These are phyloP conservation scores for Cyclina sinensis DNA, from an alignment of 1,140 invertebrate genomes.

Conservation along the genomic window DNA sequence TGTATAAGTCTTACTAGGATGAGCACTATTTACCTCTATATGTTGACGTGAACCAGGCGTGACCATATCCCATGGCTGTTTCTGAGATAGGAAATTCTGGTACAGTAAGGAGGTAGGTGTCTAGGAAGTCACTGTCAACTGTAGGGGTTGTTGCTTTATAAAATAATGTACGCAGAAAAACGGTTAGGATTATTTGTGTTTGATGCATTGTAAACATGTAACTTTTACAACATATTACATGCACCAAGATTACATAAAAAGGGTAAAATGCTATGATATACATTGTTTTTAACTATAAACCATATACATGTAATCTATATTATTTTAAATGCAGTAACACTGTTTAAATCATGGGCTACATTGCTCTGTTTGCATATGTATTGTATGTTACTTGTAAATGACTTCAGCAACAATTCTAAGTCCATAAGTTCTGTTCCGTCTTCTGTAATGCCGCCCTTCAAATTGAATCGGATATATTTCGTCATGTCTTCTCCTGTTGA, in stretches of 20 bases:
- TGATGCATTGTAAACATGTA: too few species aligned
- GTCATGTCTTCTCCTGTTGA: conserved; percentile 47
- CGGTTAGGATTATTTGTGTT: too few species aligned
- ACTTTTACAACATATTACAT: too few species aligned
- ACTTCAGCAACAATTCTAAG: neutral
- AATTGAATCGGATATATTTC: conserved; percentile 38
- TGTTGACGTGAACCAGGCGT: conserved; percentile 20
- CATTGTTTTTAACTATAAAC: too few species aligned
- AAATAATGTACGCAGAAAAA: too few species aligned
- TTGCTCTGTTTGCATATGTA: too few species aligned
- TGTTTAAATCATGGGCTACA: too few species aligned
- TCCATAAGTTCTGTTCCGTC: neutral
- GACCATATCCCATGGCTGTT: conserved; percentile 24
- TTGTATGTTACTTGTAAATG: conserved; percentile 12
- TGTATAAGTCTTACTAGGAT: neutral
- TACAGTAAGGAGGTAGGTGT: neutral
- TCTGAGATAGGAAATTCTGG: conserved; percentile 40
- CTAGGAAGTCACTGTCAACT: neutral
- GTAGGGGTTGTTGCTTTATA: neutral
- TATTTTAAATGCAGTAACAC: too few species aligned
- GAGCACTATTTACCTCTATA: conserved; percentile 20
- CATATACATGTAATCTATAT: too few species aligned
- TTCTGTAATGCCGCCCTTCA: conserved; percentile 27
- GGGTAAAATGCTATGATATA: too few species aligned
- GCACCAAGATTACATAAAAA: too few species aligned